phyloP scores from a whole-genome alignment of 2,888 invertebrate species.

The Caradrina clavipalpis region DNA sequence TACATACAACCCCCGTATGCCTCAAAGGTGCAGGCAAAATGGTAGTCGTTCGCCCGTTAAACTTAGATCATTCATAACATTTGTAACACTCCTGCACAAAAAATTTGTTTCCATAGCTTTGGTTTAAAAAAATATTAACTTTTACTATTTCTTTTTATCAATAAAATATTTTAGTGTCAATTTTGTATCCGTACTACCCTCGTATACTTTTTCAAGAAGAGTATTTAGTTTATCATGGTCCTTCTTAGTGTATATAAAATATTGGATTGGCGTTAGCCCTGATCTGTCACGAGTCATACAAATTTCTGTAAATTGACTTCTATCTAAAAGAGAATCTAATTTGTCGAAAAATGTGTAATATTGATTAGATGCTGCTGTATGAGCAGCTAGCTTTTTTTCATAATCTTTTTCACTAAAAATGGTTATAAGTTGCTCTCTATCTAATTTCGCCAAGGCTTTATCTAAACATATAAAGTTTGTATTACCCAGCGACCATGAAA shows the following conservation, averaged over 20 bases:
- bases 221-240: conserved; percentile 11
- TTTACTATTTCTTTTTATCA: conserved; percentile 9
- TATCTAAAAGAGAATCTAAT: conserved; percentile 23
- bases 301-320: conserved; percentile 23
- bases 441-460: conserved; percentile 23
- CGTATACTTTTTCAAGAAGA: conserved; percentile 31
- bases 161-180: conserved; percentile 3
- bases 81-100: too few relatives aligned
- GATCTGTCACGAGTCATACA: conserved; percentile 24
- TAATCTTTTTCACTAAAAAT: conserved; percentile 25
- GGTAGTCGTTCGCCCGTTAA: too few relatives aligned
- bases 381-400: conserved; percentile 27
- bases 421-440: conserved; percentile 13
- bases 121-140: not conserved
- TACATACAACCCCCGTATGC: too few relatives aligned
- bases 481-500: conserved; percentile 4
- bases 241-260: conserved; percentile 10
- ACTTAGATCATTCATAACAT: too few relatives aligned
- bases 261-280: conserved; percentile 36
- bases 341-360: conserved; percentile 34
- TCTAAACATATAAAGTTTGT: conserved; percentile 15
- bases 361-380: conserved; percentile 30
- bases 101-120: too few relatives aligned
- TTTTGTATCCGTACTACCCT: conserved; percentile 8
- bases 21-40: too few relatives aligned